Evolutionary conservation across 2,797 vertebrate genomes (phyloP).

Genomic region (Dryobates pubescens): DNA sequence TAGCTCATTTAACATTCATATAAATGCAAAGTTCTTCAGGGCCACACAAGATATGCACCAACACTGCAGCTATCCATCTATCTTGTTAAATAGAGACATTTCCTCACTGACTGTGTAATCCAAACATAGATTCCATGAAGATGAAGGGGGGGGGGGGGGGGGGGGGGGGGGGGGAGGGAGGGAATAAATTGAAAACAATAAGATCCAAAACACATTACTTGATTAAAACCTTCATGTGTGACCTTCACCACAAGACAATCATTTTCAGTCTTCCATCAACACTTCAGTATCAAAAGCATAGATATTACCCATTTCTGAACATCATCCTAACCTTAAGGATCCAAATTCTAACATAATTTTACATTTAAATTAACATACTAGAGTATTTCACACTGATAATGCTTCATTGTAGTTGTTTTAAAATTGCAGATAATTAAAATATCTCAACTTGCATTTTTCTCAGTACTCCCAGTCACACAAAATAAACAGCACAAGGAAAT

Average conservation of each 20-base stretch:
- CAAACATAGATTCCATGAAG: neutral
- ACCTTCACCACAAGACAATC: neutral
- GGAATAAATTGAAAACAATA: neutral
- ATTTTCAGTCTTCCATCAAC: neutral
- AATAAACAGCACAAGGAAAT: neutral
- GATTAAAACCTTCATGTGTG: neutral
- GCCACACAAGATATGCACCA: neutral
- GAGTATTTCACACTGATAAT: neutral
- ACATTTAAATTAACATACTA: neutral
- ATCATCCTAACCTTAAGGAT: neutral
- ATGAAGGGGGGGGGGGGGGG: no score
- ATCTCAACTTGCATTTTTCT: neutral
- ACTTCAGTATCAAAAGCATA: neutral
- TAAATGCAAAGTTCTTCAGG: neutral
- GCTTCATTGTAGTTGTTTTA: neutral
- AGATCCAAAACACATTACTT: neutral
- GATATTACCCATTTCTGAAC: neutral
- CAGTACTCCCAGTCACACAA: neutral
- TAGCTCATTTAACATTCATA: neutral
- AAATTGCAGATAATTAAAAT: neutral
- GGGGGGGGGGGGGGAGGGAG: no score
- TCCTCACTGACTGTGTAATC: neutral
- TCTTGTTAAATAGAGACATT: constrained; percentile 14
- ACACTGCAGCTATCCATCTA: neutral
- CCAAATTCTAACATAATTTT: neutral